Evolutionary conservation across 2,888 invertebrate species (phyloP).

Genomic region (Acanthosepion lycidas): DNA sequence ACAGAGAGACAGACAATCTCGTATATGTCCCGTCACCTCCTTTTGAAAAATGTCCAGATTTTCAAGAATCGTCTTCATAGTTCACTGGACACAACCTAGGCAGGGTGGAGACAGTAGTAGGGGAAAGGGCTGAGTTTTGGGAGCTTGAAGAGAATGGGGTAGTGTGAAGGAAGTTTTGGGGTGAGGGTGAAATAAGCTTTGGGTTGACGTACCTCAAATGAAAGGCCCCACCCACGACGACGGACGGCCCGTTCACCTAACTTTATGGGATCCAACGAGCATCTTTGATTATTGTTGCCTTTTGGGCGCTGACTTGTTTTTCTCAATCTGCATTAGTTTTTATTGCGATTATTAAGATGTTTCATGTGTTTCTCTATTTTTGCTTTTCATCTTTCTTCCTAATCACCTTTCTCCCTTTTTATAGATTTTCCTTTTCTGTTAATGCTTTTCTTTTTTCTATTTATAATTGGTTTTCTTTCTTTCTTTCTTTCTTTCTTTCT

Average conservation of each 20-base stretch:
- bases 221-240: not conserved
- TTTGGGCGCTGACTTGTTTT: not conserved
- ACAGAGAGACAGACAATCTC: not conserved
- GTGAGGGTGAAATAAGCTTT: not conserved
- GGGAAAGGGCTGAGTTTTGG: not conserved
- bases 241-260: conserved; percentile 33
- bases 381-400: not conserved
- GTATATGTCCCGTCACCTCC: not conserved
- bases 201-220: conserved; percentile 33
- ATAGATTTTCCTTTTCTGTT: not conserved
- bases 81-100: not conserved
- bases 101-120: not conserved
- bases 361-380: not conserved
- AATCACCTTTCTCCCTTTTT: not conserved
- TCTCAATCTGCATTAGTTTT: not conserved
- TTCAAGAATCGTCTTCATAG: not conserved
- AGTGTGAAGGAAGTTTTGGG: not conserved
- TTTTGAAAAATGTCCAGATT: not conserved
- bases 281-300: not conserved
- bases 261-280: not conserved
- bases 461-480: not conserved
- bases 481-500: not conserved
- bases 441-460: no score
- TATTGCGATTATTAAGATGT: not conserved
- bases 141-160: not conserved